Evolutionary conservation across 2,113 vertebrate species (phyloP), one percentile per base, ranked within the genome.

Genomic region (Zootoca vivipara): DNA sequence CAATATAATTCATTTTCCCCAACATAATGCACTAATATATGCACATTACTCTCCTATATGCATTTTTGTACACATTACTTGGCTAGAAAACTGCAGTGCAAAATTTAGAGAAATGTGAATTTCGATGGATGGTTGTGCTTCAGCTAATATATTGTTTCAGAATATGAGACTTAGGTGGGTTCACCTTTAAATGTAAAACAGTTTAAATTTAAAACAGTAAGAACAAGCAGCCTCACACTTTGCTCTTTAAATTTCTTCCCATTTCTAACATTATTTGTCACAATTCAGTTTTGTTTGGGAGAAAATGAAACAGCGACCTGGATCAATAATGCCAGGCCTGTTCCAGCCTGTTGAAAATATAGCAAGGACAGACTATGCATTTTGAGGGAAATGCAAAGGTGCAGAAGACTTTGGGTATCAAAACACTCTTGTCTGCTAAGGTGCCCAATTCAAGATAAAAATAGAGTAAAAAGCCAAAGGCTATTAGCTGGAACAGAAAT

Each of bases 341-440:
- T 10, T 26, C 65, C 5, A 12, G 7, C 7, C 2, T 75, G 38
- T 75, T 87, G 56, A 87, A 89, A 88, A 74, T 70, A 79, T 46
- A 13, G 83, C 75, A 86, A 64, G 33, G 33, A 56, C 12, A 20
- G 52, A 52, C 35, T 67, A n/a, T 52, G 46, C 22, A 79, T 42
- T 42, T 80, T n/a, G 70, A 75, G 24, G 0, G 0, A 62, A 13
- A 15, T 82, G 42, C 92, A 42, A 89, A 94, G 82, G 42, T 20
- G 87, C 74, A 46, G 28, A 78, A 65, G 16, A 86, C 33, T 90
- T 92, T 75, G 64, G 77, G 35, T 42, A 79, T 20, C 28, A 69
- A 35, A 52, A 85, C 65, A 8, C 56, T 87, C 90, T 84, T 92
- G 64, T 35, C 74, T 82, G 77, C 13, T 67, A 35, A 83, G 74